Evolutionary conservation across 37 sponge, comb jelly and placozoan species (phyloP).

Genomic region (Aplysina aerophoba): DNA sequence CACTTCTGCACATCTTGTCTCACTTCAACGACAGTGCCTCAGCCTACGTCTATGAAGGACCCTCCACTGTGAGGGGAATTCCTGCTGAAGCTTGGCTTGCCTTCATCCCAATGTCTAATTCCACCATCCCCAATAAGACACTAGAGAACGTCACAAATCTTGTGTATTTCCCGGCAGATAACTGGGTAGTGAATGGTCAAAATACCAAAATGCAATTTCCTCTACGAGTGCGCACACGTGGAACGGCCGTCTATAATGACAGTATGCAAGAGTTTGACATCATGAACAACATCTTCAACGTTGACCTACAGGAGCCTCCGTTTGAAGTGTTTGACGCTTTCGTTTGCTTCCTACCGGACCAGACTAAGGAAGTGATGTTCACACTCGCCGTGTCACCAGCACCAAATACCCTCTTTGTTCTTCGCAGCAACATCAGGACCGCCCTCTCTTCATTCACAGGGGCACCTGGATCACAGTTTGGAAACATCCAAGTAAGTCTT

Average conservation of each 20-base stretch:
- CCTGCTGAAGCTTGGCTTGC: slow-evolving; percentile 64
- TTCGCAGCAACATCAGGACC: slow-evolving; percentile 37
- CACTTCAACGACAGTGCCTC: not conserved
- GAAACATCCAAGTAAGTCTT: slow-evolving; percentile 53
- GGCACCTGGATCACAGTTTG: slow-evolving; percentile 27
- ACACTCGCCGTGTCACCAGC: not conserved
- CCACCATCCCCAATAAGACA: not conserved
- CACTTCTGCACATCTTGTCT: slow-evolving; percentile 17
- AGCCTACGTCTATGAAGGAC: slow-evolving; percentile 70
- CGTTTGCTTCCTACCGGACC: slow-evolving; percentile 12
- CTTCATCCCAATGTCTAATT: slow-evolving; percentile 6
- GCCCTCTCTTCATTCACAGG: slow-evolving; percentile 18
- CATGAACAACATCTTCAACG: slow-evolving; percentile 11
- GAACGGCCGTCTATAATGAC: not conserved
- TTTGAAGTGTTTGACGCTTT: slow-evolving; percentile 60
- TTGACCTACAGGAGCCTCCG: slow-evolving; percentile 30
- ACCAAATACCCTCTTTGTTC: not conserved
- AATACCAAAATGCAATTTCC: not conserved
- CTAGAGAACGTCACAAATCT: slow-evolving; percentile 33
- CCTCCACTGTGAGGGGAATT: slow-evolving; percentile 54
- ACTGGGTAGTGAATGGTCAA: not conserved
- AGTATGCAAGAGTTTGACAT: not conserved
- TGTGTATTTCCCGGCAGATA: slow-evolving; percentile 53
- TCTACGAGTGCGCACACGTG: not conserved
- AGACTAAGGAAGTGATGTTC: slow-evolving; percentile 19